Evolutionary conservation across 2,797 vertebrate genomes (phyloP).

Genomic region (Pitangus sulphuratus): DNA sequence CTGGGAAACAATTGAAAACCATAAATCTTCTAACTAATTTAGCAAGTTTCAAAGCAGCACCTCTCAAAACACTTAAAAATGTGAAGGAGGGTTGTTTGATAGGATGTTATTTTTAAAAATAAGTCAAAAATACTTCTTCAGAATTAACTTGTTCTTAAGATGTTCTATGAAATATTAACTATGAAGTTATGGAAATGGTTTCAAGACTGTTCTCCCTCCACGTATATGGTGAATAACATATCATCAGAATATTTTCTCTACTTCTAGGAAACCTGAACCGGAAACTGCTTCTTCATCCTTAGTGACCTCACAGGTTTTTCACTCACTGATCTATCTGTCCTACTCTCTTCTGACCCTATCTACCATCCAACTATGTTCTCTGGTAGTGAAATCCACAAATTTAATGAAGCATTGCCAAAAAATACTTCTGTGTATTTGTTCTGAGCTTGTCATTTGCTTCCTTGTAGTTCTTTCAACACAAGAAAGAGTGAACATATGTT

Average conservation of each 20-base stretch:
- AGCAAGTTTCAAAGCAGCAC: not conserved
- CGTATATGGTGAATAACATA: not conserved
- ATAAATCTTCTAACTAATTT: not conserved
- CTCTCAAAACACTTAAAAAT: not conserved
- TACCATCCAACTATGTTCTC: not conserved
- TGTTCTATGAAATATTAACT: not conserved
- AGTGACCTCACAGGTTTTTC: not conserved
- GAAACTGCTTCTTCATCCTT: not conserved
- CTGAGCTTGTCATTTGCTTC: not conserved
- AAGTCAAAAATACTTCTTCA: not conserved
- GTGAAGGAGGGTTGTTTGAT: not conserved
- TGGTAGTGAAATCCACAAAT: not conserved
- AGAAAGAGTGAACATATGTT: not conserved
- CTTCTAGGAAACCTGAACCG: not conserved
- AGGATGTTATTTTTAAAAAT: not conserved
- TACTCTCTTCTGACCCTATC: not conserved
- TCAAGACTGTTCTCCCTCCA: not conserved
- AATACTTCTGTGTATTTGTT: not conserved
- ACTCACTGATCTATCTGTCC: not conserved
- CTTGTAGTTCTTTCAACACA: not conserved
- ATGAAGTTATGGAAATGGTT: not conserved
- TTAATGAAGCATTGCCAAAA: not conserved
- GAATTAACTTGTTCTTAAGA: not conserved
- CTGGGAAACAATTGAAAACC: not conserved
- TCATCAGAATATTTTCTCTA: not conserved